Evolutionary conservation across 1,140 invertebrate genomes (phyloP), one percentile per base, ranked within the genome.

Genomic region (Heterodera schachtii): DNA sequence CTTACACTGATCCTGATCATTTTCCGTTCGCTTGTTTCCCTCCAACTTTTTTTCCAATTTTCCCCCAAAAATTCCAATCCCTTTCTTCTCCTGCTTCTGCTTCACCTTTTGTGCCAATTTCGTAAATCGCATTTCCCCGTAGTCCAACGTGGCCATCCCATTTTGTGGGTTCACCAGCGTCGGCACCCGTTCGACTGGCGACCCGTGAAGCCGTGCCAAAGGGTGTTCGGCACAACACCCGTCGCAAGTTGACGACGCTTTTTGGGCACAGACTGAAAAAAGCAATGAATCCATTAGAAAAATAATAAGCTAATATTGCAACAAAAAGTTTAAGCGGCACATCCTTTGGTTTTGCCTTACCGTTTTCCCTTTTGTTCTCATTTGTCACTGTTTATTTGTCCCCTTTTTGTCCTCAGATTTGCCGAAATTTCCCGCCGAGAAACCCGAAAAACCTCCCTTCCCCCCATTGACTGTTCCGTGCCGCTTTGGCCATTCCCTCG

Each of bases 111-210:
- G 82, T 66, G 86, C 86, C 21, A 85, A 21, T 7, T 84, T 52
- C 16, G 76, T 41, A 60, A 87, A 85, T 47, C 47, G 73, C 49
- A 84, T 73, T 76, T 85, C 84, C 16, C 49, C 44, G 16, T 57
- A 60, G 71, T 85, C 86, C 67, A 88, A 44, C 4, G 80, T 49
- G 3, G 83, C 69, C 49, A 80, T 43, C 16, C 82, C 86, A 9
- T 43, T 76, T 49, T 66, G 75, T 8, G 86, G 75, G 60, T 86
- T 77, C 6, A 85, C 46, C 43, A 87, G n/a, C 13, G 74, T 81
- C 52, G 84, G 84, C 3, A 85, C 69, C 5, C 75, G 71, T 31
- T 46, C 52, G n/a, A 86, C 47, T 82, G 52, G 83, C 46, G 70
- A 13, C 5, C 49, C n/a, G 57, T 44, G n/a, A 16, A 82, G 52